A percentile compares a stretch with the other conserved stretches of the same genome.
These are phyloP conservation scores for Aurelia sp. DNA, from an alignment of 30 jellyfish, hydroid and myxozoan species.

Conservation along the genomic window DNA sequence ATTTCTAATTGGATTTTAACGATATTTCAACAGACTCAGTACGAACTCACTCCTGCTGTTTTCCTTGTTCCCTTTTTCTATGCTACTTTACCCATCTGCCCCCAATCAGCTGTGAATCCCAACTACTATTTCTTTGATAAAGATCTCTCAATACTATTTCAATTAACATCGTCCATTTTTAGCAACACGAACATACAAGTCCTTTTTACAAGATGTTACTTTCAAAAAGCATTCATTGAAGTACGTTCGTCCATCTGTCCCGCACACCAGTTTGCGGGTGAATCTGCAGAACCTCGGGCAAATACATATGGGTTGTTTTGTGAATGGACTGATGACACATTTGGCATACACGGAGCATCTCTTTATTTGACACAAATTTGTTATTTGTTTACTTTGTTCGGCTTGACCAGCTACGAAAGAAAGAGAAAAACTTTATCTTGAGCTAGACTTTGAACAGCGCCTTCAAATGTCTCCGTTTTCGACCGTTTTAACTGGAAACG, in stretches of 20 bases:
- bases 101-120: too few species aligned
- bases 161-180: slow-evolving; percentile 30
- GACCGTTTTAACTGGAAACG: too few species aligned
- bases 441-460: too few species aligned
- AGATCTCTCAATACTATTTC: too few species aligned
- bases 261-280: slow-evolving; percentile 41
- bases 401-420: background rate
- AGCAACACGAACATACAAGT: slow-evolving; percentile 14
- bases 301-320: slow-evolving; percentile 57
- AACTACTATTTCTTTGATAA: too few species aligned
- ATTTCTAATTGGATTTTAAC: too few species aligned
- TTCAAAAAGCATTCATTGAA: slow-evolving; percentile 68
- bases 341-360: slow-evolving; percentile 60
- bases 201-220: slow-evolving; percentile 56
- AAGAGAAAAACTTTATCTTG: background rate
- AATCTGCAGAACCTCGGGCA: slow-evolving; percentile 70
- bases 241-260: slow-evolving; percentile 64
- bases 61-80: too few species aligned
- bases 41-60: too few species aligned
- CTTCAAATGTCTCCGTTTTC: too few species aligned
- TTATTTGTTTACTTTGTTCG: background rate
- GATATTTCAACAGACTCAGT: too few species aligned
- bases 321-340: slow-evolving; percentile 61
- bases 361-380: slow-evolving; percentile 35
- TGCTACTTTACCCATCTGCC: too few species aligned